Conservation (phyloP, 1,140 invertebrate species). For the Cyclina sinensis region DNA sequence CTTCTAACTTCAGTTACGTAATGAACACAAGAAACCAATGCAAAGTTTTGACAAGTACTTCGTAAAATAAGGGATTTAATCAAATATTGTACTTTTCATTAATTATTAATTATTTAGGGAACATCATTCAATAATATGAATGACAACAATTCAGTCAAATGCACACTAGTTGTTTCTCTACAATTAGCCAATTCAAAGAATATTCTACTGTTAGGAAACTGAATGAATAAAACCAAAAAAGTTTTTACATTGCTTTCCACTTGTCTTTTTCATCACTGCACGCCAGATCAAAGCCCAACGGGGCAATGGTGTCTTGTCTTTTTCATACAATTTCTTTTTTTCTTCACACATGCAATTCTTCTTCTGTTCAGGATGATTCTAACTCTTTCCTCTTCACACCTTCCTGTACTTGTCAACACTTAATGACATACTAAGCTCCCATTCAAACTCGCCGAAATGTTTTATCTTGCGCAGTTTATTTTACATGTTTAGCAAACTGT, state of each 20-base stretch:
- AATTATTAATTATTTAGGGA: no score
- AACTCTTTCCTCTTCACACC: not conserved
- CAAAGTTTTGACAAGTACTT: no score
- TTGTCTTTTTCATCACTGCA: not conserved
- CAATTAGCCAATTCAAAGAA: not conserved
- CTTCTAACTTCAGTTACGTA: no score
- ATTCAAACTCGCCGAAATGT: not conserved
- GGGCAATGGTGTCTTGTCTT: not conserved
- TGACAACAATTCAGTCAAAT: not conserved
- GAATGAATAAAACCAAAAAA: constrained; percentile 4
- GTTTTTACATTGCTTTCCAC: not conserved
- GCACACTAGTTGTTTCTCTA: not conserved
- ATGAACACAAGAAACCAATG: no score
- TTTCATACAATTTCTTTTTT: constrained; percentile 6
- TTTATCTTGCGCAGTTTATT: no score
- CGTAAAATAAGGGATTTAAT: no score
- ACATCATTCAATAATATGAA: not conserved
- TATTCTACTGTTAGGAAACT: not conserved
- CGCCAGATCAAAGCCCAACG: not conserved
- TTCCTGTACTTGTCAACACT: not conserved
- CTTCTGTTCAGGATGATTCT: not conserved
- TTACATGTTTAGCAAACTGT: no score
- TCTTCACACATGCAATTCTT: constrained; percentile 6
- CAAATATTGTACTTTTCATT: no score
- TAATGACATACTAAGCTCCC: not conserved